phyloP scores from a whole-genome alignment of 2,113 vertebrate genomes.

The Leucoraja erinaceus region DNA sequence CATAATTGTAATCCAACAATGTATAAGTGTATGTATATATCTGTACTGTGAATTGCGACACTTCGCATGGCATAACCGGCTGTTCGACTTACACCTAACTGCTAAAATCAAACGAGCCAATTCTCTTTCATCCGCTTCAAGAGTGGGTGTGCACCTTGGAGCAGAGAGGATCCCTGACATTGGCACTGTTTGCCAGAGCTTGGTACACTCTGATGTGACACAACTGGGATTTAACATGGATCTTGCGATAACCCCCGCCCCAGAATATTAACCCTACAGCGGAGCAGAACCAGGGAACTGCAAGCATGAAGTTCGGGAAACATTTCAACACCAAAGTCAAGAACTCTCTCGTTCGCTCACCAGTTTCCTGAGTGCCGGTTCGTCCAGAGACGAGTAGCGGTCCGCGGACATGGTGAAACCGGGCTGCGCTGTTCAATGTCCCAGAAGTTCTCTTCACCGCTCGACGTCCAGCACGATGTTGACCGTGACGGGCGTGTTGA shows the following conservation, averaged over 20 bases:
- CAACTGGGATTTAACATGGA: neutral
- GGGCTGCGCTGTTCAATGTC: neutral
- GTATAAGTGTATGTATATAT: neutral
- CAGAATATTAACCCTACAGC: neutral
- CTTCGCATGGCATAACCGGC: neutral
- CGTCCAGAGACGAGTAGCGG: constrained; percentile 15
- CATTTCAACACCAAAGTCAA: neutral
- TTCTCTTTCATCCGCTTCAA: neutral
- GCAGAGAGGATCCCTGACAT: neutral
- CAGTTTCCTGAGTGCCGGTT: constrained; percentile 25
- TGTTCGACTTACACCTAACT: neutral
- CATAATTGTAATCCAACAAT: neutral
- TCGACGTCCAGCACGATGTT: neutral
- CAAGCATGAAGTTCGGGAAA: neutral
- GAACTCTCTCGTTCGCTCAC: neutral
- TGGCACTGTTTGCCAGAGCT: neutral
- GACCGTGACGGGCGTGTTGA: too few species aligned
- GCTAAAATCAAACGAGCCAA: neutral
- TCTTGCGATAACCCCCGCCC: neutral
- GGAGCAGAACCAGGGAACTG: neutral
- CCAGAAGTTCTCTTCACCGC: neutral
- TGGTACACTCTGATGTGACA: neutral
- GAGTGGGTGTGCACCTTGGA: neutral
- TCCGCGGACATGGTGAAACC: constrained; percentile 4
- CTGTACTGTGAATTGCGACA: neutral